Base-by-base conservation (phyloP, 2,888 invertebrate species). In the Byasa hedistus region DNA sequence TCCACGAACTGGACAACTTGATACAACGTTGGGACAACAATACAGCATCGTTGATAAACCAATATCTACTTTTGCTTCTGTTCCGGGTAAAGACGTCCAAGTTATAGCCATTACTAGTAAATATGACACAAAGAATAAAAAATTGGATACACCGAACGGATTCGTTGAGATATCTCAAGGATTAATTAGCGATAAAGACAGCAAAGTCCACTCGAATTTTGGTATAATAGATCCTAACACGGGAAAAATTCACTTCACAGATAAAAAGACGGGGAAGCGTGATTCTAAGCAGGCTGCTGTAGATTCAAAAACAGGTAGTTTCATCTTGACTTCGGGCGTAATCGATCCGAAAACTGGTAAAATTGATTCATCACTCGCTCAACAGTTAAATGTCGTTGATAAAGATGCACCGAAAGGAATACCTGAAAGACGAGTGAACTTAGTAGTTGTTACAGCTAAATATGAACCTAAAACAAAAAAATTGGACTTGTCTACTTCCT, bases 111-210 rank as follows among this genome's bases (percentile, higher is more conserved):
- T 94, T 2, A 94, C 94, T 3, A 92, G 91, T 24, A 93, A 92
- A 79, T 93, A 93, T 72, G 94, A 94, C 73, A 86, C 93, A 0
- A 94, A 94, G 79, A 91, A 87, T 55, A 93, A 93, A 65, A 93
- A 93, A 76, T 79, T 94, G 15, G 94, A 94, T 70, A 87, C 92
- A 70, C 92, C 93, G 12, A 92, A 92, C 61, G 93, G 93, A 23
- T 91, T 90, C 58, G 83, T 93, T 44, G 94, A 91, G 73, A 88
- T 86, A 1, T 91, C 91, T 1, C 85, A 87, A 79, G 87, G 88
- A 66, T 90, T 94, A 73, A 93, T 95, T 70, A 94, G 94, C 73
- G 94, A 94, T 71, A 94, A 94, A 84, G 95, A 95, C 55, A 93
- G 94, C 69, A 95, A 94, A 86, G 94, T 95, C 71, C 94, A 95